Conservation (phyloP, 2,113 vertebrate genomes). For the Raja brachyura region DNA sequence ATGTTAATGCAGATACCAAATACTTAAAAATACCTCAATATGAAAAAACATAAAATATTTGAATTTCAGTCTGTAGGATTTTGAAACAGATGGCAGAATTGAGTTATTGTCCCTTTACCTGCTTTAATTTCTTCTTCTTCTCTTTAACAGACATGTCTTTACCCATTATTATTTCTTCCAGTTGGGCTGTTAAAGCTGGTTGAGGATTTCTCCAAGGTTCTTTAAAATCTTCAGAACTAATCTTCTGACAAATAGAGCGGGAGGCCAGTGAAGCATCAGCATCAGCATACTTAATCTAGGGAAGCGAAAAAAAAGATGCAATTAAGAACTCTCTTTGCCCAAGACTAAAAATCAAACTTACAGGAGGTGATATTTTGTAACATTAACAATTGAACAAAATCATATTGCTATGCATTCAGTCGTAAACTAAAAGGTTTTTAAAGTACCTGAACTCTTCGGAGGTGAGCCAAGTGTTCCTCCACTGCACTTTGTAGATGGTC, state of each 20-base stretch:
- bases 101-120: slow-evolving; percentile 53
- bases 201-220: slow-evolving; percentile 63
- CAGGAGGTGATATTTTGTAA: not conserved
- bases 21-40: too few species aligned
- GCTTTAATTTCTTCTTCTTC: slow-evolving; percentile 75
- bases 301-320: slow-evolving; percentile 29
- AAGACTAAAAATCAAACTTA: not conserved
- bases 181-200: slow-evolving; percentile 59
- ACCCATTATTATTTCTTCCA: slow-evolving; percentile 69
- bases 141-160: slow-evolving; percentile 65
- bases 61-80: not conserved
- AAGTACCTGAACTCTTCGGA: slow-evolving; percentile 68
- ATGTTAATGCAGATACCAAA: too few species aligned
- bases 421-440: not conserved
- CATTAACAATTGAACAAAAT: not conserved
- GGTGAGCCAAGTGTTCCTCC: slow-evolving; percentile 64
- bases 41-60: too few species aligned
- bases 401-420: slow-evolving; percentile 32
- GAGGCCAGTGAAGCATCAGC: slow-evolving; percentile 54
- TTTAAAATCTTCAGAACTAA: slow-evolving; percentile 61
- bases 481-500: slow-evolving; percentile 59
- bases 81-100: not conserved
- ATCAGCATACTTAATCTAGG: slow-evolving; percentile 73
- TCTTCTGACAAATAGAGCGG: slow-evolving; percentile 59
- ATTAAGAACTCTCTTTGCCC: not conserved